Evolutionary conservation across 2,888 invertebrate species (phyloP), one percentile per base, ranked within the genome.

Genomic region (Coelinius sp.): DNA sequence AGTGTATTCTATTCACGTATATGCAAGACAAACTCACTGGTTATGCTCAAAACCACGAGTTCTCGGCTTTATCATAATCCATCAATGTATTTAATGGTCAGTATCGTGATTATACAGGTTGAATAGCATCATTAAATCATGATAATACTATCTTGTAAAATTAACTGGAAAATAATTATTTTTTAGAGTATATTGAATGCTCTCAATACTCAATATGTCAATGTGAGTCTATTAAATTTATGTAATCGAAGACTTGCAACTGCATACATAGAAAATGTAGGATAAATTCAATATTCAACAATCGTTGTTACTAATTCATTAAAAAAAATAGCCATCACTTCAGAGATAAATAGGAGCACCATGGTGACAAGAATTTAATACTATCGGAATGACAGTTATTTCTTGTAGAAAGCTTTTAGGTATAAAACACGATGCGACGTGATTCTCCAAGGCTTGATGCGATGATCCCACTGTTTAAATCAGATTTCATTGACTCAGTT

Each of bases 191-290:
- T 2, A n/a, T n/a, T n/a, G n/a, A 41, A 20, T 49, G 46, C 46
- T 49, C 46, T 10, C 46, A 49, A 49, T 49, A 49, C 44, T 17
- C 20, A 49, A 49, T 14, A 49, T 49, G 46, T 14, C 17, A 49
- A 49, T 49, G 46, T 20, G 46, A 49, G 2, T 14, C 46, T 49
- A 49, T 49, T 49, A 0, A 49, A 49, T 49, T 49, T 49, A 49
- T 49, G 20, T 49, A 20, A 49, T 49, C 46, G 46, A 49, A 49
- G 46, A 20, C 46, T 49, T 49, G 46, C 46, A 49, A 49, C 17
- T 49, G 46, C 46, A 14, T 44, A 5, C 12, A 5, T n/a, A n/a
- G n/a, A n/a, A n/a, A n/a, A n/a, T n/a, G 31, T 7, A 8, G 41
- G 12, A 41, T 7, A 31, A 31, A 31, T 31, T 31, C 31, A 31